Evolutionary conservation across 30 jellyfish, hydroid and myxozoan species (phyloP), one percentile per base, ranked within the genome.

Genomic region (Rhopilema esculentum): DNA sequence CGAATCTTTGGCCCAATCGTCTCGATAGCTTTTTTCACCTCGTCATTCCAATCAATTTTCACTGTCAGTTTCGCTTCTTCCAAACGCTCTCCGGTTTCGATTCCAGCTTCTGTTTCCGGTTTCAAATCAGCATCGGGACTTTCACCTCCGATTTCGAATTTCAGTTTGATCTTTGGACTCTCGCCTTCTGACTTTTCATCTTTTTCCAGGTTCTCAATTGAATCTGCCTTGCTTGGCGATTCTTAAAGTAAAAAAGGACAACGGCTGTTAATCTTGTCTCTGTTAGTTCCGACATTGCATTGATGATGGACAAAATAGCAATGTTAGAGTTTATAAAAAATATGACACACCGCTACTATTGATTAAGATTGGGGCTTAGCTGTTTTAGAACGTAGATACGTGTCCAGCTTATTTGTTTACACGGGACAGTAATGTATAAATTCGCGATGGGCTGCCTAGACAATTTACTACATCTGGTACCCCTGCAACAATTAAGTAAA

Each of bases 1-100:
- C 93, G 87, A 21, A 84, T 62, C 20, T 30, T 77, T 27, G 93
- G 93, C 48, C 81, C 93, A 24, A 84, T 31, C 27, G 63, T 79
- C 40, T 72, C 77, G 30, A 77, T 49, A 25, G 87, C 93, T 30
- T 84, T 84, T 31, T 31, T 72, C 40, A 84, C 79, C 53, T 84
- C 93, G 24, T 33, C 77, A 57, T 75, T 70, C 70, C 81, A 31
- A n/a, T 79, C 71, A 57, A 23, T 4, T 24, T 50, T 49, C 25
- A 75, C 31, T 28, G 22, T 21, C 22, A 17, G 1, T n/a, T n/a
- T 6, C 49, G 50, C 24, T 26, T n/a, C 16, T 24, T 68, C n/a
- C n/a, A n/a, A n/a, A n/a, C n/a, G n/a, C n/a, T n/a, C 49, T 7
- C 15, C 66, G 29, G n/a, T 24, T 16, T 71, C 29, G 27, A 8